These are phyloP conservation scores for Balanococcus diminutus DNA, from an alignment of 2,888 invertebrate genomes.

Conservation along the genomic window DNA sequence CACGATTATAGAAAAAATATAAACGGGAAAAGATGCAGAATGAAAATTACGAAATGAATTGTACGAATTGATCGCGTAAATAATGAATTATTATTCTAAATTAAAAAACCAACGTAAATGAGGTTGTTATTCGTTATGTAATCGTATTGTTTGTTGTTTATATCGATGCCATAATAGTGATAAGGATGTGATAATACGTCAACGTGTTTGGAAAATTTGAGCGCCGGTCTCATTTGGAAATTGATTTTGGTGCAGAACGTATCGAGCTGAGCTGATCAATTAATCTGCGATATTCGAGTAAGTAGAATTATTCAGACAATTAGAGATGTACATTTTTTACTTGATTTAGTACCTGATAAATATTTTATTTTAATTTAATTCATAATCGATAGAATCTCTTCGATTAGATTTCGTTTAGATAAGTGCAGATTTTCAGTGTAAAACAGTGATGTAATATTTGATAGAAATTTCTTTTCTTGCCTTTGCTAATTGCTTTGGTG, in stretches of 20 bases:
- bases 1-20: not conserved
- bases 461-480: no score
- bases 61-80: not conserved
- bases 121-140: constrained; percentile 2
- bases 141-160: constrained; percentile 22
- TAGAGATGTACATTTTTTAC: not conserved
- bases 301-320: not conserved
- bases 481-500: not conserved
- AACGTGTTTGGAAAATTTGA: not conserved
- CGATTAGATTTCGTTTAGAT: not conserved
- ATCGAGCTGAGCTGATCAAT: not conserved
- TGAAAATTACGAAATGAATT: not conserved
- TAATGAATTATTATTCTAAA: not conserved
- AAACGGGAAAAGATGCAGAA: not conserved
- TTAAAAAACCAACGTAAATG: not conserved
- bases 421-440: not conserved
- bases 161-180: not conserved
- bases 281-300: not conserved
- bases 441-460: no score
- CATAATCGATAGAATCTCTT: not conserved
- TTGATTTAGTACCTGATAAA: not conserved
- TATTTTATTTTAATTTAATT: not conserved
- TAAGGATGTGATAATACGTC: constrained; percentile 35
- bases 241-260: not conserved
- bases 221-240: constrained; percentile 2